phyloP scores from a whole-genome alignment of 2,797 vertebrate species.

The Eulemur rubriventer region DNA sequence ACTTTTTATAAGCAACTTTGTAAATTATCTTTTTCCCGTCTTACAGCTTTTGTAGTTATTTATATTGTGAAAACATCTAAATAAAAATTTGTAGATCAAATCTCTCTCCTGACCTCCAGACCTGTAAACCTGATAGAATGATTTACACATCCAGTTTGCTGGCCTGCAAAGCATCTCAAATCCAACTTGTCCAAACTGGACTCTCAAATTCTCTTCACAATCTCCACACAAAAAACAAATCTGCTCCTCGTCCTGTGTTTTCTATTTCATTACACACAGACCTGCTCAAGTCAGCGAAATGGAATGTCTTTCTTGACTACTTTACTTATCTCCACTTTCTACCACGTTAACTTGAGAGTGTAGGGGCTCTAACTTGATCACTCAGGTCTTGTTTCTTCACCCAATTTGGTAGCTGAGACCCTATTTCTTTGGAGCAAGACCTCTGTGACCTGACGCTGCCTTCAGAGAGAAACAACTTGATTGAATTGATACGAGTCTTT shows the following conservation, averaged over 20 bases:
- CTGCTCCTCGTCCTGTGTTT: not conserved
- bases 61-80: not conserved
- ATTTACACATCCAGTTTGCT: not conserved
- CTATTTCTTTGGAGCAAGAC: not conserved
- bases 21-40: not conserved
- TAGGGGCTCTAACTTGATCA: not conserved
- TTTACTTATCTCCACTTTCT: not conserved
- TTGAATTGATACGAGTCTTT: not conserved
- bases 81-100: not conserved
- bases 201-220: not conserved
- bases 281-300: not conserved
- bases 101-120: not conserved
- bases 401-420: fast-evolving
- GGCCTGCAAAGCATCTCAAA: not conserved
- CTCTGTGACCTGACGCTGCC: not conserved
- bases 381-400: not conserved
- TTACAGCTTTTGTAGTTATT: not conserved
- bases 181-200: not conserved
- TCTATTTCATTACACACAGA: not conserved
- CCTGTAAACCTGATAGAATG: not conserved
- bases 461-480: not conserved
- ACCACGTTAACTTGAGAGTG: not conserved
- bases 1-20: conserved; percentile 96
- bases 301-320: not conserved
- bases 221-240: not conserved